Base-by-base conservation (phyloP, 1,140 invertebrate species). In the Littorina saxatilis region DNA sequence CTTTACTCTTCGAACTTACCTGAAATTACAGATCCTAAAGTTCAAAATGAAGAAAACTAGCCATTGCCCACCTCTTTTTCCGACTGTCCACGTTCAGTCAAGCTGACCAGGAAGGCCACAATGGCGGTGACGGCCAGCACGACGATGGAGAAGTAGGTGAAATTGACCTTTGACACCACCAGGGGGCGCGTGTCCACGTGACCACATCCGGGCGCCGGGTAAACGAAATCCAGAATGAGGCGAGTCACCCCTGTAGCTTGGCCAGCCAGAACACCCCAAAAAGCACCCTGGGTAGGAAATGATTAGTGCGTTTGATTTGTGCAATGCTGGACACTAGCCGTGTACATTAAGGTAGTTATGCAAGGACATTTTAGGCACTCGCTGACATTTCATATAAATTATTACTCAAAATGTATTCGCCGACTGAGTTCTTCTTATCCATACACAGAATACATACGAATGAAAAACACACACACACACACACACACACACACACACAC, bases 211-310 rank as follows among this genome's bases (percentile, higher is more conserved):
- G 91, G 89, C 5, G 85, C 83, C 15, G 85, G 86, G 72, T 91
- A 91, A 0, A 88, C 81, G 72, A 91, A 91, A 78, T 91, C 90
- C 73, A 91, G 81, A 27, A 91, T 81, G 79, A 93, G 88, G 15
- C 92, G 77, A 5, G 89, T 90, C 2, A 92, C 75, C 2, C 94
- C 94, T 15, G 92, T 87, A 17, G 92, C 80, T n/a, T 94, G 90
- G 4, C 94, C 94, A 70, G 90, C 82, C 83, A 94, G 89, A 27
- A 94, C 86, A 27, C 93, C 93, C 92, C 93, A 94, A 85, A 94
- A 94, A 23, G 94, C 94, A n/a, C 93, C 94, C 93, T 94, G 82
- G n/a, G n/a, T n/a, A n/a, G n/a, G n/a, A n/a, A n/a, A n/a, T n/a
- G n/a, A n/a, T n/a, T n/a, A n/a, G n/a, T n/a, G n/a, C n/a, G n/a